phyloP scores from a whole-genome alignment of 2,797 vertebrate genomes.

The Okamejei kenojei region DNA sequence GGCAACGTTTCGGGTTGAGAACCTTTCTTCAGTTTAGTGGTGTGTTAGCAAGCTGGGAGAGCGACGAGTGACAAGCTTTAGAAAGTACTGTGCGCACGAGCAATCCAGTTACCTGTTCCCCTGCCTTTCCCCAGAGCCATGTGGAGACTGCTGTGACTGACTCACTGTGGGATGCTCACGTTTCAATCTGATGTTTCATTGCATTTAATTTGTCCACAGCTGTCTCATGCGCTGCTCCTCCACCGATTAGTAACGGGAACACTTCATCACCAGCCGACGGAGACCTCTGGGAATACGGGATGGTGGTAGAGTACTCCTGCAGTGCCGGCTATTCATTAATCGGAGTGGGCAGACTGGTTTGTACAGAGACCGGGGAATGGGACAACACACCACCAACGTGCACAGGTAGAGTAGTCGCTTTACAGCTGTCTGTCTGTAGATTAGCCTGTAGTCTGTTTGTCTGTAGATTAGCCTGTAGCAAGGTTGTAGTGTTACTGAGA shows the following conservation, averaged over 20 bases:
- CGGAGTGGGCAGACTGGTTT: not conserved
- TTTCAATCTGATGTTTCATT: not conserved
- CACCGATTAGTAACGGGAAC: not conserved
- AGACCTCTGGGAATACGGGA: not conserved
- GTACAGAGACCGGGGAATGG: not conserved
- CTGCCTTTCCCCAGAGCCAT: too few relatives aligned
- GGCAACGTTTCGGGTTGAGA: too few relatives aligned
- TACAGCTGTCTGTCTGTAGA: too few relatives aligned
- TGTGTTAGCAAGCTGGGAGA: too few relatives aligned
- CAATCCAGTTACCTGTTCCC: not conserved
- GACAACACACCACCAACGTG: not conserved
- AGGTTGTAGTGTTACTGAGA: too few relatives aligned
- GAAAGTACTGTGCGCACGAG: too few relatives aligned
- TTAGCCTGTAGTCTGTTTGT: too few relatives aligned
- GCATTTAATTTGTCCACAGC: not conserved
- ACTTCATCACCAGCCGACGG: not conserved
- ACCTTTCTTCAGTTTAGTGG: too few relatives aligned
- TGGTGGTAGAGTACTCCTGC: not conserved
- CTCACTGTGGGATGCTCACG: not conserved
- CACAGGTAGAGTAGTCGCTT: not conserved
- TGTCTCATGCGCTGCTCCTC: not conserved
- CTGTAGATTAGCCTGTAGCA: too few relatives aligned
- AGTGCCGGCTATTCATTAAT: not conserved
- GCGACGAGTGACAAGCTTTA: too few relatives aligned
- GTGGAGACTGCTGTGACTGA: too few relatives aligned